Evolutionary conservation across 2,797 vertebrate species (phyloP).

Genomic region (Acestrorhynchus altus): DNA sequence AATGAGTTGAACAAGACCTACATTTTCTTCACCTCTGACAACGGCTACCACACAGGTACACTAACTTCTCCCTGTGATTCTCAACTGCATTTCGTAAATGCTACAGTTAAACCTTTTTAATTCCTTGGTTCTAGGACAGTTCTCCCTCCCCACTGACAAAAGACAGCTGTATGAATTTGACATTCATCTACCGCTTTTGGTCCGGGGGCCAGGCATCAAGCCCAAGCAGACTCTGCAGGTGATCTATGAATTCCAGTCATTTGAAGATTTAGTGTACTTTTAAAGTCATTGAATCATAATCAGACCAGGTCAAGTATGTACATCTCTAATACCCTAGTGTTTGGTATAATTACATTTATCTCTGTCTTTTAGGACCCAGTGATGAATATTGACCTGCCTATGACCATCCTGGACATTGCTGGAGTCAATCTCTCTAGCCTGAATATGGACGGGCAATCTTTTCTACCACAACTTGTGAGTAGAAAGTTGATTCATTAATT

Average conservation of each 20-base stretch:
- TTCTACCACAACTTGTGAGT: constrained; percentile 81
- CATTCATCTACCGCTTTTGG: constrained; percentile 79
- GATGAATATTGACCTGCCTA: constrained; percentile 80
- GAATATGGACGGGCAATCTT: constrained; percentile 80
- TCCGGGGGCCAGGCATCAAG: constrained; percentile 81
- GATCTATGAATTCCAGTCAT: background rate
- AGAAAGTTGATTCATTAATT: too few species aligned
- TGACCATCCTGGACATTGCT: constrained; percentile 83
- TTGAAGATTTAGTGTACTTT: too few species aligned
- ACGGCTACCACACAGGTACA: constrained; percentile 84
- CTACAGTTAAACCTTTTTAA: background rate
- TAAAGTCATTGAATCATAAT: too few species aligned
- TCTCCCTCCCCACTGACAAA: constrained; percentile 84
- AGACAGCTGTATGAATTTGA: constrained; percentile 85
- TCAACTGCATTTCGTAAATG: background rate
- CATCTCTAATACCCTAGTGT: too few species aligned
- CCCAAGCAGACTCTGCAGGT: constrained; percentile 77
- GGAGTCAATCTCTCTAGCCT: constrained; percentile 71
- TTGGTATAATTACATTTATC: background rate
- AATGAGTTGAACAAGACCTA: constrained; percentile 81
- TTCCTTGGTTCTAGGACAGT: constrained; percentile 74
- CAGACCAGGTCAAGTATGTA: too few species aligned
- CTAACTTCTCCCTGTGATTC: background rate
- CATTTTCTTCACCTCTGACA: constrained; percentile 82
- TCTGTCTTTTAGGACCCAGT: constrained; percentile 72